Base-by-base conservation (phyloP, 1,140 invertebrate species). In the Cotesia typhae region DNA sequence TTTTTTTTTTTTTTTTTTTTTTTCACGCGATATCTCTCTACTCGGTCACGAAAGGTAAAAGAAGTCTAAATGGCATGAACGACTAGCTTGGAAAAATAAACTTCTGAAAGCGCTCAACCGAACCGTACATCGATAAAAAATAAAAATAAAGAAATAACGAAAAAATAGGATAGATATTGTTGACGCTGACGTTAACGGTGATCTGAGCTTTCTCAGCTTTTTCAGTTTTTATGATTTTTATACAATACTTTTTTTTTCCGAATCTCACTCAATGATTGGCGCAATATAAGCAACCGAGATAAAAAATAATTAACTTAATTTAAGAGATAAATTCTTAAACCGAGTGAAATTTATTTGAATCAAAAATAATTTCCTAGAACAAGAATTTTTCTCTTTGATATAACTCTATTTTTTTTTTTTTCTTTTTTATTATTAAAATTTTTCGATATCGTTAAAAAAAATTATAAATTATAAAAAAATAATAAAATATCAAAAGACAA, bases 71-170 rank as follows among this genome's bases (percentile, higher is more conserved):
- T 63, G 10, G 60, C 60, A 63, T 37, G 35, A 37, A 41, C 60
- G 60, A 63, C 14, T 63, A 36, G 36, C 60, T 38, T 63, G 60
- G 60, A 63, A 63, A 63, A 63, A 63, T 63, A 63, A 37, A 63
- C 60, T 63, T 12, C 37, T 37, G 60, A 63, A 63, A 7, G 60
- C 60, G 35, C 35, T 37, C 60, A 63, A 37, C 10, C 37, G 37
- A n/a, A 63, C 12, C 37, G 7, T 38, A 14, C 60, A 63, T 38
- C 28, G 60, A 63, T 38, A 28, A 41, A 41, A 41, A 59, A 59
- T 14, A 28, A 59, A 59, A 20, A 28, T n/a, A 55, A 55, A 55
- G 53, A 55, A 20, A 55, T 7, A 52, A 52, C 7, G 47, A 20
- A 63, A 63, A 63, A 28, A 37, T 36, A 10, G 60, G 36, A 63